Evolutionary conservation across 1,140 invertebrate genomes (phyloP).

Genomic region (Cotesia typhae): DNA sequence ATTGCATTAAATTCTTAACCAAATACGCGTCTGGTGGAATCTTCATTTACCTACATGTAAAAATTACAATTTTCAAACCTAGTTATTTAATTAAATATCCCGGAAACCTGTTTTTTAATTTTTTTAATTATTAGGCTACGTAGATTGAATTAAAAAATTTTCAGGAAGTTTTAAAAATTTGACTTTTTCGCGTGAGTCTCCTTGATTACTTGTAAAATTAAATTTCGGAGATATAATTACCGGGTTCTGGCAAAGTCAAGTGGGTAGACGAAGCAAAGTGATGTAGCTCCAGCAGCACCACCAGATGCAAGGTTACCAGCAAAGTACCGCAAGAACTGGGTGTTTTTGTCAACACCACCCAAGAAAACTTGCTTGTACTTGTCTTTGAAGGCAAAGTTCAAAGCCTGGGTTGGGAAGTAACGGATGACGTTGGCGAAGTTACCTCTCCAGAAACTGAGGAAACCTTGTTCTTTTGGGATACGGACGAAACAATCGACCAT

Average conservation of each 20-base stretch:
- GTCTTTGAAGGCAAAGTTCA: constrained; percentile 97
- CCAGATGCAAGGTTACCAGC: constrained; percentile 89
- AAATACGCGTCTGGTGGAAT: no score
- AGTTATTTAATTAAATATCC: no score
- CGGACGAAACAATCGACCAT: constrained; percentile 87
- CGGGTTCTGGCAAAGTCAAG: constrained; percentile 94
- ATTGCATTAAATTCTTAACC: no score
- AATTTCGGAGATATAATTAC: constrained; percentile 55
- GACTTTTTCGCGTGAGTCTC: no score
- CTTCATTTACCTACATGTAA: no score
- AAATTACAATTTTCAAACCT: no score
- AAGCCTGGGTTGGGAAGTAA: constrained; percentile 95
- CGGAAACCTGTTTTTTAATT: no score
- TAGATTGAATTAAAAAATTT: no score
- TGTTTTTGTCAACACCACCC: constrained; percentile 86
- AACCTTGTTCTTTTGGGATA: constrained; percentile 87
- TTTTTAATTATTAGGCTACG: no score
- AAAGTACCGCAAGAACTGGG: constrained; percentile 88
- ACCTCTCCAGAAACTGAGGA: constrained; percentile 89
- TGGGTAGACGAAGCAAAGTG: constrained; percentile 94
- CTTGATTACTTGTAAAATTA: not conserved
- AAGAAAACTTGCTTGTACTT: constrained; percentile 87
- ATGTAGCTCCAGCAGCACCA: constrained; percentile 93
- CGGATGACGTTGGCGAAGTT: constrained; percentile 92
- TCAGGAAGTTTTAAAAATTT: no score